Base-by-base conservation (phyloP, 2,113 vertebrate genomes). In the Hemicordylus capensis region DNA sequence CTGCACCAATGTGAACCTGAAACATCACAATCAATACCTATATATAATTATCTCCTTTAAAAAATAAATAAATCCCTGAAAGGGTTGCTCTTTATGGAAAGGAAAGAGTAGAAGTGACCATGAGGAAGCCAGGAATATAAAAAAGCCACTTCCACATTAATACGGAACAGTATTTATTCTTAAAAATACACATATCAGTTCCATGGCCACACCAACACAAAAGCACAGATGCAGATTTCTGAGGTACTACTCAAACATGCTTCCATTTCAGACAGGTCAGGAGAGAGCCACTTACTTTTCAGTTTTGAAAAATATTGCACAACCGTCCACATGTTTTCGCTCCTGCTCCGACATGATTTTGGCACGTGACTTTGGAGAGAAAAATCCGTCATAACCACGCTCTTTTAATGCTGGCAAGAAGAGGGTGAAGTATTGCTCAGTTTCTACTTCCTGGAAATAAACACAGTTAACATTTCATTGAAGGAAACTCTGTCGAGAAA, bases 351-450 rank as follows among this genome's bases (percentile, higher is more conserved):
- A 99, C 95, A 99, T 98, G 93, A 99, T 98, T 97, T 99, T 99
- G 98, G 99, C 98, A 96, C 99, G 98, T 95, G 99, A 99, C 96
- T 99, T 99, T 54, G 99, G 98, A 95, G 98, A 99, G 94, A 99
- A 99, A 96, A 98, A 99, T 28, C 99, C 99, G 64, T 99, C 98
- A 66, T 99, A 99, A 89, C 98, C 98, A 88, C 98, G 97, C 61
- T 98, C 98, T 93, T 99, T 98, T 89, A 99, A 96, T 28, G 98
- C 98, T 91, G 98, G 98, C 95, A 99, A 96, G 86, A 99, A 99
- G 93, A 99, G 96, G 81, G 98, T 95, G 95, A 98, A 99, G 97
- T 99, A 99, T 98, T 99, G 98, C 97, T 99, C 98, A 0, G 99
- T 99, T 97, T 99, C 99, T 94, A 99, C 99, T 96, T 99, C 99